Percentiles rank a stretch among this genome's conserved stretches.
Conservation (phyloP, 2,888 invertebrate genomes). For the Caenorhabditis sp. region DNA sequence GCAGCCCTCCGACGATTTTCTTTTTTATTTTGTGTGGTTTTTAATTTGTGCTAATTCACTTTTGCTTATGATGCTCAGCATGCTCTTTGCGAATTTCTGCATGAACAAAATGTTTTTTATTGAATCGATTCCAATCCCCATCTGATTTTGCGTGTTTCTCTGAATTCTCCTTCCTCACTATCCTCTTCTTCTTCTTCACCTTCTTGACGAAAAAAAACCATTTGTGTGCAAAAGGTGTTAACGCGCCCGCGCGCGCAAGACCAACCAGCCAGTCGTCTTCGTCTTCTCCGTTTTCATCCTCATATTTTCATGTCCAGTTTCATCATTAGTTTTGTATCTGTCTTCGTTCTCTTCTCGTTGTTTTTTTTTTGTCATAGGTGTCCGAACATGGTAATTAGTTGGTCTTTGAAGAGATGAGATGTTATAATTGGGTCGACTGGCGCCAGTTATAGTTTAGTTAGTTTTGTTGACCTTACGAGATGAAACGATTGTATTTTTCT, state of each 20-base stretch:
- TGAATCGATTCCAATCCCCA: too few relatives aligned
- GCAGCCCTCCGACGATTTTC: not conserved
- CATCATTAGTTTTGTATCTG: slow-evolving; percentile 5
- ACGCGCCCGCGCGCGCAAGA: slow-evolving; percentile 6
- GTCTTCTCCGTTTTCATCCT: slow-evolving; percentile 8
- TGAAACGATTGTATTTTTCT: not conserved
- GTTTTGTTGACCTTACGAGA: not conserved
- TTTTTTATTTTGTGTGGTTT: not conserved
- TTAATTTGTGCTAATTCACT: not conserved
- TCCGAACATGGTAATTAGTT: not conserved
- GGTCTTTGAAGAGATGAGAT: not conserved
- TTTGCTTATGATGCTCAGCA: not conserved
- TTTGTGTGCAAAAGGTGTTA: slow-evolving; percentile 43
- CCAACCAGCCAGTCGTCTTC: not conserved
- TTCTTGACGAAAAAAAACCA: slow-evolving; percentile 1
- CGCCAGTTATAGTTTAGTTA: not conserved
- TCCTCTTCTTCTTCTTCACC: slow-evolving; percentile 20
- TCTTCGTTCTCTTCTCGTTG: slow-evolving; percentile 9
- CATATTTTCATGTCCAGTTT: slow-evolving; percentile 15
- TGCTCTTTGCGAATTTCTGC: too few relatives aligned
- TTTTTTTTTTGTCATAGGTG: not conserved
- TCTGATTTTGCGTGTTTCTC: not conserved
- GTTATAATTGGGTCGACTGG: not conserved
- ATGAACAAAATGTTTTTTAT: too few relatives aligned
- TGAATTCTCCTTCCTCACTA: not conserved